Conservation (phyloP, 2,113 vertebrate genomes). For the Pelusios castaneus region DNA sequence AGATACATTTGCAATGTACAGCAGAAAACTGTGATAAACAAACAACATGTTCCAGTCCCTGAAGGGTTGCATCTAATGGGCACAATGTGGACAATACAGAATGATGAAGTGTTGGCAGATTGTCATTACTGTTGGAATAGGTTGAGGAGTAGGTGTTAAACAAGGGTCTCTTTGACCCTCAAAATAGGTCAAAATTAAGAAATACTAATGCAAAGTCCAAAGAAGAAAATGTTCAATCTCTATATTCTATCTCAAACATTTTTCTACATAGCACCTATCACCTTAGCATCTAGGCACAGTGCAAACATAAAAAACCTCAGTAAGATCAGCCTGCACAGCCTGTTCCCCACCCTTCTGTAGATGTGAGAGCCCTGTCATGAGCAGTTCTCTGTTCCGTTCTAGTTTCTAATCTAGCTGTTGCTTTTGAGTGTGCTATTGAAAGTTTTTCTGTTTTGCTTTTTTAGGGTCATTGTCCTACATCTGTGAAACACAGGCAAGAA, state of each 20-base stretch:
- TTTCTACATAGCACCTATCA: neutral
- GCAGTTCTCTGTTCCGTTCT: neutral
- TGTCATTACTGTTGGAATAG: neutral
- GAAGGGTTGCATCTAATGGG: neutral
- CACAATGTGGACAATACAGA: neutral
- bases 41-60: neutral
- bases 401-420: neutral
- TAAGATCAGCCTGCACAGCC: neutral
- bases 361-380: neutral
- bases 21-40: neutral
- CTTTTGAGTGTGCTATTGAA: neutral
- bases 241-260: neutral
- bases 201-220: neutral
- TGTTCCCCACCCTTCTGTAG: neutral
- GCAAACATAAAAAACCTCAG: neutral
- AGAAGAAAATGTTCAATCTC: neutral
- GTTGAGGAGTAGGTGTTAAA: neutral
- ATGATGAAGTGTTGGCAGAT: neutral
- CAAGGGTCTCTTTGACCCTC: accelerated
- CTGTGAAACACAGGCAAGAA: neutral
- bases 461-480: neutral
- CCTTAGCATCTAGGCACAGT: neutral
- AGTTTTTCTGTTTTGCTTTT: neutral
- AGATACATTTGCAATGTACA: neutral
- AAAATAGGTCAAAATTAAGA: neutral